Base-by-base conservation (phyloP, 2,888 invertebrate genomes). In the Ophion obscuratus region DNA sequence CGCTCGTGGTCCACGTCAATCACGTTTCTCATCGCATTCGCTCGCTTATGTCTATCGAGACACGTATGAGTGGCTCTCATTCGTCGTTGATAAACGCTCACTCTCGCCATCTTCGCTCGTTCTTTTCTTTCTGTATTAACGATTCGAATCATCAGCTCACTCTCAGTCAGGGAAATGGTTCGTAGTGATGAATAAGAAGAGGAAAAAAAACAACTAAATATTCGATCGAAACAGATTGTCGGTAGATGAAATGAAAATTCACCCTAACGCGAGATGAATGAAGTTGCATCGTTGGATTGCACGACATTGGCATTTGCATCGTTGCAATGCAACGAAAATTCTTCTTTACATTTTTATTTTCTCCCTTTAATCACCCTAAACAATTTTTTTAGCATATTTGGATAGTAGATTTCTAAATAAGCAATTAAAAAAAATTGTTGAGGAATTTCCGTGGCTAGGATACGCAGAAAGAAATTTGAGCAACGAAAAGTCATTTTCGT, bases 1-100 rank as follows among this genome's bases (percentile, higher is more conserved):
- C 90, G 91, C 89, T 90, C 90, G 89, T 89, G 91, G 90, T 90
- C 91, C 91, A 88, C 83, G 77, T 64, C 70, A 62, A 31, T 31
- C 64, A 81, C 66, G 67, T 62, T 66, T 36, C 44, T 36, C 62
- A 78, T 70, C 24, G 11, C 73, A 83, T 74, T 74, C 81, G 81
- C 70, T 74, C 77, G 9, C 64, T n/a, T 44, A 67, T n/a, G 5
- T 44, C 61, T 44, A 20, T 71, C 75, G 73, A 17, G 40, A 68
- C 74, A 53, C n/a, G 61, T 59, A 47, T 68, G 53, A 24, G 59
- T 47, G 66, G 57, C 53, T 20, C 20, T 62, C 57, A 20, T 47
- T 68, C 53, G 31, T 24, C 24, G 10, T 24, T 59, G 14, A 81
- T 67, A 24, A 57, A 70, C 64, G 31, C 71, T 80, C 70, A 53